A percentile compares a stretch with the other conserved stretches of the same genome.
phyloP scores from a whole-genome alignment of 2,113 vertebrate genomes.

The Brachypteracias leptosomus region DNA sequence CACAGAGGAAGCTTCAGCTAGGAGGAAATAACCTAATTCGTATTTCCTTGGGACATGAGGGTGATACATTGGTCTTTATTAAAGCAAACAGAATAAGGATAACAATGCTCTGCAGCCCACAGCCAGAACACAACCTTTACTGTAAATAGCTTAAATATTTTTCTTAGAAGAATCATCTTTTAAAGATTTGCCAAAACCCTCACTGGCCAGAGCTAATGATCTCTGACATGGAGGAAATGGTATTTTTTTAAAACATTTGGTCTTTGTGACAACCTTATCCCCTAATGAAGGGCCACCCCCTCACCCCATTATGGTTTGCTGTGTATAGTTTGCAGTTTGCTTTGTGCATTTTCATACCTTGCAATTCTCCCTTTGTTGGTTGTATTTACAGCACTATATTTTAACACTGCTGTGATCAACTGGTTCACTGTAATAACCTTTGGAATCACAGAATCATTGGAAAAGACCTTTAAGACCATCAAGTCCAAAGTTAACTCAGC shows the following conservation, averaged over 20 bases:
- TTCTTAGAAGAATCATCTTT: neutral
- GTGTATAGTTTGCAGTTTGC: neutral
- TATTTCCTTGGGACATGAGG: neutral
- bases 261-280: neutral
- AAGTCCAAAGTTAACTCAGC: neutral
- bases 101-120: neutral
- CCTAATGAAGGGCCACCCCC: neutral
- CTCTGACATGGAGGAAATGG: neutral
- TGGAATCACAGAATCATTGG: neutral
- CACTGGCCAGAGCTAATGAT: neutral
- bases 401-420: neutral
- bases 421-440: neutral
- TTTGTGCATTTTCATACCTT: neutral
- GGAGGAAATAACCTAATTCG: neutral
- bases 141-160: neutral
- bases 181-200: neutral
- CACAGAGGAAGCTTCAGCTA: neutral
- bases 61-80: neutral
- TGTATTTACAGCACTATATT: neutral
- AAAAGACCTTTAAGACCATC: neutral
- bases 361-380: neutral
- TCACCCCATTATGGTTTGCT: neutral
- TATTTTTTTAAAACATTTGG: neutral
- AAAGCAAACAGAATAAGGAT: neutral
- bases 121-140: neutral